These are phyloP conservation scores for Scaptodrosophila latifasciaeformis DNA, from an alignment of 2,888 invertebrate species.

Conservation along the genomic window DNA sequence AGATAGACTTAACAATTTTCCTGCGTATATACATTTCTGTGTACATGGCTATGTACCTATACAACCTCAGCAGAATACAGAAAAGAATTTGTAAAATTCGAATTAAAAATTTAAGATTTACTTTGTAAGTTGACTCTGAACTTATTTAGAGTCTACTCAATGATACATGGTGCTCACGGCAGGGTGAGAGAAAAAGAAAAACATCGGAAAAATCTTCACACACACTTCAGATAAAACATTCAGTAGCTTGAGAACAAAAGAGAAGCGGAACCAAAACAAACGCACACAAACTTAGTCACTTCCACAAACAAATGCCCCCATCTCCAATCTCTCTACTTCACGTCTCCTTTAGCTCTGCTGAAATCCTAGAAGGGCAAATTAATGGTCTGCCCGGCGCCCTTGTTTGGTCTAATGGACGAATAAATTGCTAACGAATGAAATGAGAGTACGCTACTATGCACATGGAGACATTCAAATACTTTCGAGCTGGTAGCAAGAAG, in stretches of 20 bases:
- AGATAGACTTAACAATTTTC: too few relatives aligned
- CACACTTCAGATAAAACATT: constrained; percentile 29
- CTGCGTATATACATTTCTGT: too few relatives aligned
- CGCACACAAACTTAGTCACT: neutral
- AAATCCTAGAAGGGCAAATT: constrained; percentile 64
- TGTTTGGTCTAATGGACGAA: constrained; percentile 65
- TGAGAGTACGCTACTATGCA: constrained; percentile 54
- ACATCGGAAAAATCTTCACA: constrained; percentile 51
- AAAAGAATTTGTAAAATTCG: constrained; percentile 69
- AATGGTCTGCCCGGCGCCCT: neutral
- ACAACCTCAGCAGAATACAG: neutral
- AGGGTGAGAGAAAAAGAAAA: constrained; percentile 12
- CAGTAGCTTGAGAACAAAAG: constrained; percentile 52
- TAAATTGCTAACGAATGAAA: constrained; percentile 70
- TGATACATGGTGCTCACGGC: constrained; percentile 40
- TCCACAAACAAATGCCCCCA: too few relatives aligned
- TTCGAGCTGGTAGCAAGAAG: too few relatives aligned
- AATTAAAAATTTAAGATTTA: constrained; percentile 70
- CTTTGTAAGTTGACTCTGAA: constrained; percentile 70
- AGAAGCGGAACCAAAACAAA: constrained; percentile 23
- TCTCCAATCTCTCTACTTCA: too few relatives aligned
- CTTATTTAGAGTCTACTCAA: constrained; percentile 67
- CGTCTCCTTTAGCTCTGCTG: too few relatives aligned
- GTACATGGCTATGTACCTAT: neutral
- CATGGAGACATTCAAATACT: too few relatives aligned